phyloP scores from a whole-genome alignment of 2,797 vertebrate genomes.

The Rachycentron canadum region DNA sequence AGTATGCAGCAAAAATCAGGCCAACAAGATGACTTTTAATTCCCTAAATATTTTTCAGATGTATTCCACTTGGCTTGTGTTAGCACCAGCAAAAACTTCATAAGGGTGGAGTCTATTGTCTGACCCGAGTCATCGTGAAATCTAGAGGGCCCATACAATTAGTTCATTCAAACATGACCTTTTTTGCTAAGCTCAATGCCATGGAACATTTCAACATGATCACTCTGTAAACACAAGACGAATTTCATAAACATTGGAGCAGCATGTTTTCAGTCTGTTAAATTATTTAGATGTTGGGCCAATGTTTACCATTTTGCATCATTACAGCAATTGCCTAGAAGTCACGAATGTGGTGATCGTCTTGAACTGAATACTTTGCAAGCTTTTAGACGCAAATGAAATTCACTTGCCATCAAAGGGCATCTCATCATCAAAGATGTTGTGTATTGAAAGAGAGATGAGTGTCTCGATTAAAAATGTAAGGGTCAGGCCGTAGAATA shows the following conservation, averaged over 20 bases:
- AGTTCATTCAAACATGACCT: conserved; percentile 61
- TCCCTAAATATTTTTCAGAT: conserved; percentile 45
- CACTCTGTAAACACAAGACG: conserved; percentile 73
- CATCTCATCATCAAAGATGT: conserved; percentile 80
- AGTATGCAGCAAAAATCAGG: neutral
- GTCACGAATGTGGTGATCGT: conserved; percentile 75
- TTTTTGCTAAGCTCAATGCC: conserved; percentile 61
- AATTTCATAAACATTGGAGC: conserved; percentile 74
- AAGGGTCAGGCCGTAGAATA: conserved; percentile 68
- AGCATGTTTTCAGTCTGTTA: conserved; percentile 69
- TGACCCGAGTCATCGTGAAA: conserved; percentile 26
- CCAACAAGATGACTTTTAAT: conserved; percentile 5
- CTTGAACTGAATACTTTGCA: conserved; percentile 75
- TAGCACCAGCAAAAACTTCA: conserved; percentile 11
- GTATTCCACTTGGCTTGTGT: conserved; percentile 34
- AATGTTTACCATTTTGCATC: conserved; percentile 82
- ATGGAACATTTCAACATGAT: conserved; percentile 70
- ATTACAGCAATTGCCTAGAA: conserved; percentile 80
- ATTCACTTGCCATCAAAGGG: conserved; percentile 81
- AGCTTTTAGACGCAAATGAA: conserved; percentile 81
- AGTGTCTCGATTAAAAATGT: conserved; percentile 80
- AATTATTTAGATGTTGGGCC: conserved; percentile 79
- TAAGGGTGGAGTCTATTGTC: conserved; percentile 66
- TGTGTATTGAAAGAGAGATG: conserved; percentile 78
- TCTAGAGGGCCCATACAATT: conserved; percentile 44